A percentile compares a stretch with the other conserved stretches of the same genome.
Evolutionary conservation across 2,888 invertebrate genomes (phyloP).

Genomic region (Prosopocoilus inquinatus): DNA sequence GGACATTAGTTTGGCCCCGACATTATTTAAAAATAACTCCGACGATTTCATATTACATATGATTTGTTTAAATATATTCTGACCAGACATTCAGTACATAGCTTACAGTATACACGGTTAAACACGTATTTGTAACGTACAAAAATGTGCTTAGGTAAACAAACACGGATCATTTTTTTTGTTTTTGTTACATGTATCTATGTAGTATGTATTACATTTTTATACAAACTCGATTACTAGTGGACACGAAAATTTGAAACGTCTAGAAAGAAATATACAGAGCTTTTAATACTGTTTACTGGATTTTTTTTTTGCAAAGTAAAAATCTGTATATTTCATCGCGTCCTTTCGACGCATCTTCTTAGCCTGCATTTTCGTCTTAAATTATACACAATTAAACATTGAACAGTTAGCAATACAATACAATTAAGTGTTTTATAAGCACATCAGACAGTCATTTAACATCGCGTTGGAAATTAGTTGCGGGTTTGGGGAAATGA

Average conservation of each 20-base stretch:
- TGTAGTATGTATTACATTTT: not conserved
- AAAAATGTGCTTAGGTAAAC: slow-evolving; percentile 2
- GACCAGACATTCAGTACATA: slow-evolving; percentile 20
- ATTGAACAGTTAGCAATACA: not conserved
- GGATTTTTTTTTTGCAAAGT: not conserved
- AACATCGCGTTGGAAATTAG: slow-evolving; percentile 7
- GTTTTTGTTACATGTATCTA: slow-evolving; percentile 6
- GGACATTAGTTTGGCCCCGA: slow-evolving; percentile 10
- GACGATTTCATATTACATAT: slow-evolving; percentile 4
- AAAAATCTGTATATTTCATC: not conserved
- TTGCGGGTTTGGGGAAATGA: not conserved
- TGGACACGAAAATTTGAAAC: not conserved
- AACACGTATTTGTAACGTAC: not conserved
- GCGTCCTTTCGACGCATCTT: not conserved
- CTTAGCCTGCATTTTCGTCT: not conserved
- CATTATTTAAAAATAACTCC: slow-evolving; percentile 1
- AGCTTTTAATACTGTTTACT: not conserved
- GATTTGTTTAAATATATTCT: slow-evolving; percentile 6
- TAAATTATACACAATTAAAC: not conserved
- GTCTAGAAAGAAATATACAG: not conserved
- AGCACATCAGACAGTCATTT: slow-evolving; percentile 3
- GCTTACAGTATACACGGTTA: slow-evolving; percentile 11
- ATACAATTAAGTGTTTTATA: not conserved
- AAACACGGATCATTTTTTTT: not conserved
- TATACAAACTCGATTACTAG: not conserved